Evolutionary conservation across 2,797 vertebrate genomes (phyloP), one percentile per base, ranked within the genome.

Genomic region (Loris lydekkerianus): DNA sequence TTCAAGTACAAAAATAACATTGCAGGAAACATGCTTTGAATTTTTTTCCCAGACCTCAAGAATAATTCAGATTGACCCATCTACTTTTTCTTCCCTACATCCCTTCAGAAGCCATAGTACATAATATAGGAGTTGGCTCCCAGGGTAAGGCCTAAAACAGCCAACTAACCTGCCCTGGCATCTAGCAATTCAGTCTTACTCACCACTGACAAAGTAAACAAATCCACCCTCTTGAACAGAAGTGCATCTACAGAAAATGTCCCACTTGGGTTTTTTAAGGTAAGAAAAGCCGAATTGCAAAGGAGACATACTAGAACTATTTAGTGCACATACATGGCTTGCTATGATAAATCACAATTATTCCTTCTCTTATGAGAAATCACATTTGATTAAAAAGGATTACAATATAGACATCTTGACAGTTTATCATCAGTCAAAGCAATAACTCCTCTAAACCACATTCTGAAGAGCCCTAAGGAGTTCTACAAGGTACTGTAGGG

Each of bases 371-470:
- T 89, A 46, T 43, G 18, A 78, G 17, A 81, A 77, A 89, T 69
- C 25, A n/a, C 4, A 34, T 29, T 72, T 60, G 60, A 65, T 63
- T 92, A 31, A 72, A 95, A 96, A 88, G 40, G 31, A 29, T 23
- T 3, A 73, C 25, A 78, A 37, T 63, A 18, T 5, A 91, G 18
- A 56, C 13, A 65, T 78, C 73, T 77, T 72, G 82, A 78, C 2
- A 89, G 43, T 89, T 94, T 34, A 78, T 82, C 40, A 67, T 27
- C 7, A 90, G 46, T 27, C 58, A 96, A 93, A 89, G 43, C 46
- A 90, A 88, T 65, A 7, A 67, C 75, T 93, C 93, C 96, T 70
- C 70, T 86, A 90, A 96, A 81, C 2, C 43, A 92, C 70, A 88
- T 75, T 88, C 73, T 87, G 5, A 53, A 37, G 49, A 81, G 70